Base-by-base conservation (phyloP, 2,888 invertebrate genomes). In the Merodon equestris region DNA sequence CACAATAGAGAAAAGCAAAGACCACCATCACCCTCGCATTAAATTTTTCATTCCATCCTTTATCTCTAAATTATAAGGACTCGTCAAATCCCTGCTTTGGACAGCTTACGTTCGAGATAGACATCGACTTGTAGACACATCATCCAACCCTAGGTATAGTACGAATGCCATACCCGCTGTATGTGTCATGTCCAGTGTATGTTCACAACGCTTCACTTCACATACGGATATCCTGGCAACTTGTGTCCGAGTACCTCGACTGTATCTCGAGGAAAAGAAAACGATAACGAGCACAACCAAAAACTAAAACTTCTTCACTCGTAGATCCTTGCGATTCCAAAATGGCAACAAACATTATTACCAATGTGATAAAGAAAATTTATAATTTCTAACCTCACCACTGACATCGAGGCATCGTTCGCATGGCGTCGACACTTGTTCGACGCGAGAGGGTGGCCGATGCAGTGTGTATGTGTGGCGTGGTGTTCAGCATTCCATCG, bases 161-260 rank as follows among this genome's bases (percentile, higher is more conserved):
- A 7, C 27, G 3, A 27, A 7, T 27, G 7, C 27, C 27, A 13
- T 18, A 9, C 10, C 12, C 57, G 9, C 56, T 61, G 48, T 61
- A 18, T 53, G 13, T 66, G 72, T 61, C 72, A 72, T 76, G 64
- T 72, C 66, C 76, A 72, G 60, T 66, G 34, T 56, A 50, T 27
- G 27, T 27, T 2, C 27, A 27, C 58, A 71, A 58, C 60, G 34
- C 47, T 66, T 60, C 58, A 71, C 64, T 60, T 70, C 70, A 44
- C 64, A 64, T 57, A 34, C 64, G 70, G 64, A 66, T 56, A 64
- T 76, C 75, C 75, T 75, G 70, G 53, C 47, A 50, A 64, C 70
- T 60, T 75, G 70, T 75, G n/a, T 54, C 53, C 9, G 34, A 57
- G 57, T 70, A 53, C 68, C 57, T 53, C 57, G 40, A 40, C 5